Conservation (phyloP, 2,888 invertebrate genomes). For the Tricholauxania praeusta region DNA sequence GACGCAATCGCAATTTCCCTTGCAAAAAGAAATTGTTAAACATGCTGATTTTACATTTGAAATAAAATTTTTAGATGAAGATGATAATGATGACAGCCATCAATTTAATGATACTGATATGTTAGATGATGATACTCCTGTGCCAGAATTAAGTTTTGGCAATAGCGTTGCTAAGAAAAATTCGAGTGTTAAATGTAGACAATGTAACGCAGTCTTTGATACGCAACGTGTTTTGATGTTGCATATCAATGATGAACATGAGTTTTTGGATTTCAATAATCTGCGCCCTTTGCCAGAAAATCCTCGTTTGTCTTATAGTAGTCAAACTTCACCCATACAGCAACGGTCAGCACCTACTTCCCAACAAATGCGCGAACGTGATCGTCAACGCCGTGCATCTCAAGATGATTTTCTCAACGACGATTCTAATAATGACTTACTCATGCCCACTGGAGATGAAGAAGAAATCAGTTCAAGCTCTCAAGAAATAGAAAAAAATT, state of each 20-base stretch:
- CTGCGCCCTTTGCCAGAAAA: constrained; percentile 36
- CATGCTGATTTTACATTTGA: constrained; percentile 59
- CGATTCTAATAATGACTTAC: constrained; percentile 46
- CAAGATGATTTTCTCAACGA: constrained; percentile 32
- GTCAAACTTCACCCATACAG: background rate
- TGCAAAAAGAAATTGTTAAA: constrained; percentile 59
- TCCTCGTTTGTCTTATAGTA: constrained; percentile 22
- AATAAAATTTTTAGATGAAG: constrained; percentile 60
- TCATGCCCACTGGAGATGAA: constrained; percentile 45
- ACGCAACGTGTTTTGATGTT: constrained; percentile 52
- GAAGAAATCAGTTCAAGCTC: constrained; percentile 37
- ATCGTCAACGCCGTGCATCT: background rate
- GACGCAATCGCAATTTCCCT: constrained; percentile 32
- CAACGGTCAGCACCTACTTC: background rate
- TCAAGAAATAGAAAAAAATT: constrained; percentile 48
- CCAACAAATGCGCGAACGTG: no score
- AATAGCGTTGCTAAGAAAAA: background rate
- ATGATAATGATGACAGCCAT: constrained; percentile 51
- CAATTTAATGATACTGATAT: constrained; percentile 21
- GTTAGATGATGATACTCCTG: constrained; percentile 41
- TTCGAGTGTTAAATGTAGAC: constrained; percentile 48
- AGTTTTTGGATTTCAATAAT: constrained; percentile 48
- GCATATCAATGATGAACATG: constrained; percentile 59
- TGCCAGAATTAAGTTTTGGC: constrained; percentile 35
- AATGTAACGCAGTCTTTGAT: constrained; percentile 55